These are phyloP conservation scores for Podarcis siculus DNA, from an alignment of 2,797 vertebrate species.

Conservation along the genomic window DNA sequence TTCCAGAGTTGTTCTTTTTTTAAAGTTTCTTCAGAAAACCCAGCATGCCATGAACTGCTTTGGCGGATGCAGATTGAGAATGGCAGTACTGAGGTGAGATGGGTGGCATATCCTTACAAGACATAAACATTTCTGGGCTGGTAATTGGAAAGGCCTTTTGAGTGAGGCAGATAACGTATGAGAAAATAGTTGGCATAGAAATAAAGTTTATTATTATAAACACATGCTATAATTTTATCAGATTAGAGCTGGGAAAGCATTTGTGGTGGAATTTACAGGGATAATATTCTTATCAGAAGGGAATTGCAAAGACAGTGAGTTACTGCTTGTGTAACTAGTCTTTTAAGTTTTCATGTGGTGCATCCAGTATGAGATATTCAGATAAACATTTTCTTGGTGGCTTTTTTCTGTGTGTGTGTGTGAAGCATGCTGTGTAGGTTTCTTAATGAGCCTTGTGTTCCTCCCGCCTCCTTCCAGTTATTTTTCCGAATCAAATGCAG, in stretches of 20 bases:
- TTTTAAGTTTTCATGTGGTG: slow-evolving; percentile 53
- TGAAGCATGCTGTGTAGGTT: slow-evolving; percentile 69
- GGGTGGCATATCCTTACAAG: not conserved
- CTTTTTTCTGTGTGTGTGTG: slow-evolving; percentile 45
- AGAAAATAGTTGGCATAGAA: slow-evolving; percentile 12
- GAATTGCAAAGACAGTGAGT: slow-evolving; percentile 30
- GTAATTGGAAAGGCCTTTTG: not conserved
- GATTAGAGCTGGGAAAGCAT: slow-evolving; percentile 60
- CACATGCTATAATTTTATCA: slow-evolving; percentile 49
- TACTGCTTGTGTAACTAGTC: not conserved
- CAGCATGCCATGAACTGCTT: not conserved
- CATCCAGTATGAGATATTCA: slow-evolving; percentile 64
- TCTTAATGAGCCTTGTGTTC: slow-evolving; percentile 64
- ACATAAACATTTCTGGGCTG: not conserved
- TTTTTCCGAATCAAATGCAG: slow-evolving; percentile 79
- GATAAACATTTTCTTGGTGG: slow-evolving; percentile 64
- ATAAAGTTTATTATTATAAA: slow-evolving; percentile 30
- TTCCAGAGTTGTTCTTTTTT: not conserved
- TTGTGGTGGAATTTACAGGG: slow-evolving; percentile 39
- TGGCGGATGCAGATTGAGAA: not conserved
- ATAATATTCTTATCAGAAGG: slow-evolving; percentile 59
- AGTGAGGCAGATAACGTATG: not conserved
- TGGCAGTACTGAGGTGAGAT: not conserved
- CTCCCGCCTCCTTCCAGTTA: slow-evolving; percentile 60
- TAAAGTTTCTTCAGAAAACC: not conserved